Conservation (phyloP, 1,140 invertebrate species). For the Prorops nasuta region DNA sequence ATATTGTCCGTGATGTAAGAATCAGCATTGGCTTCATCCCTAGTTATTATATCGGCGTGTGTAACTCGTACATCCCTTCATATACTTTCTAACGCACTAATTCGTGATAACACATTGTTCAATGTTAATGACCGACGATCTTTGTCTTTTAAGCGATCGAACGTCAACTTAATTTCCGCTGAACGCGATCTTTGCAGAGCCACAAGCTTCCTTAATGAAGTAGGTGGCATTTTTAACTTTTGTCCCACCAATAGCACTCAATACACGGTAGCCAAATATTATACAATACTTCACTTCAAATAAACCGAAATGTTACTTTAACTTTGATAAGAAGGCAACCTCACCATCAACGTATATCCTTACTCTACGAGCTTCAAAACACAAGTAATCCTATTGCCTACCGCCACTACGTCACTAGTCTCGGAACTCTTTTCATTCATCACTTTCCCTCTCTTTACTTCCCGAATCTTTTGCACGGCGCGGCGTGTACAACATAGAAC, state of each 20-base stretch:
- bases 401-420: no score
- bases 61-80: background rate
- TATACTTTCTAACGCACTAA: background rate
- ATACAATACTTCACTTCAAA: background rate
- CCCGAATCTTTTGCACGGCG: no score
- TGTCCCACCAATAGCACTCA: background rate
- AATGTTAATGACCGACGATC: background rate
- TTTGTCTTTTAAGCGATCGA: background rate
- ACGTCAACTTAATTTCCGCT: background rate
- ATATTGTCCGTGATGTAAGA: background rate
- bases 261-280: background rate
- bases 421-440: no score
- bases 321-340: no score
- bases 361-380: background rate
- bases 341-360: no score
- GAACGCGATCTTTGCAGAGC: background rate
- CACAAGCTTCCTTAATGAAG: background rate
- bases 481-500: no score
- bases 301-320: background rate
- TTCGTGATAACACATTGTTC: background rate
- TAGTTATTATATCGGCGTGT: background rate
- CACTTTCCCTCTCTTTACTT: no score
- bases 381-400: background rate
- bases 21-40: background rate
- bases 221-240: background rate